Evolutionary conservation across 2,113 vertebrate genomes (phyloP), one percentile per base, ranked within the genome.

Genomic region (Perca schrenkii): DNA sequence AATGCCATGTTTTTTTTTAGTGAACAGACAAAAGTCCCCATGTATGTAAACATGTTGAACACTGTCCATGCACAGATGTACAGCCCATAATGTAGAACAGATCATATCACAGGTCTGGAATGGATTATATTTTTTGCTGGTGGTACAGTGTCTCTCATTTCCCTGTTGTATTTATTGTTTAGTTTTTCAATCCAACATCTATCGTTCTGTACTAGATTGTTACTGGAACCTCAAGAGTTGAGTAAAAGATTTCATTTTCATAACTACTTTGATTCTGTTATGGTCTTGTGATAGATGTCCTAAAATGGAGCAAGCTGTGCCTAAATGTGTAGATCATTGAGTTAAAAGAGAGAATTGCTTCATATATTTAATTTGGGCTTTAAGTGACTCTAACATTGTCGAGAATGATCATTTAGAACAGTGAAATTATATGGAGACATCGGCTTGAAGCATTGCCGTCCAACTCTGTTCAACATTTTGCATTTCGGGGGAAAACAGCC

Each of bases 231-330:
- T 69, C 15, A n/a, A 53, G 57, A 69, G 12, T 28, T 50, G 21
- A 79, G 75, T 78, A 25, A 83, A 83, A 78, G 34, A 78, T 80
- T 19, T 76, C 57, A 28, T 83, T 87, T 86, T 81, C 47, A 74
- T 67, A 69, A 64, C 16, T 49, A 14, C 15, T 10, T 72, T 56
- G 25, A 19, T 31, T 68, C 0, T 66, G 34, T 63, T 34, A 7
- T 72, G 68, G 28, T 57, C 40, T 73, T 53, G 16, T 58, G 21
- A 28, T 49, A 17, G 7, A 28, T 57, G 40, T 43, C 2, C 25
- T 34, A 25, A 11, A 22, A 61, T 34, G 13, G 25, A 76, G 3
- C 3, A 8, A n/a, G 21, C 4, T 52, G 16, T 19, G 14, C 28
- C 8, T 34, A 11, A 47, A 54, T 21, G 1, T 22, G 25, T 17